Conservation (phyloP, 2,888 invertebrate genomes). For the Malacosoma neustria region DNA sequence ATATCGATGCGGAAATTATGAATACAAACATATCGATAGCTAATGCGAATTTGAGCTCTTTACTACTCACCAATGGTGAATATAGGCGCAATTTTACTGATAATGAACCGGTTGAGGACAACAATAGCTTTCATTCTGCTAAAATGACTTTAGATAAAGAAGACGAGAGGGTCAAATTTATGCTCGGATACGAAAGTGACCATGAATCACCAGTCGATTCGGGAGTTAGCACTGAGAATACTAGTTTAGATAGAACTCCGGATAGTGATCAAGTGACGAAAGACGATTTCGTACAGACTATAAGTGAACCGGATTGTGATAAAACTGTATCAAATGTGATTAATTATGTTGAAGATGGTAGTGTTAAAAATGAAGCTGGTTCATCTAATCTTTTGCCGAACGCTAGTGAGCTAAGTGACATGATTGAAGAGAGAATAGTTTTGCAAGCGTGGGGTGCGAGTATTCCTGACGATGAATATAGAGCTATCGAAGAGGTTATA, state of each 20-base stretch:
- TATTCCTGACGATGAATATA: constrained; percentile 34
- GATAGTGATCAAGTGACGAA: constrained; percentile 70
- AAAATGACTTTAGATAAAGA: constrained; percentile 40
- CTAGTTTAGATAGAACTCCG: constrained; percentile 79
- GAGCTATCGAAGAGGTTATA: constrained; percentile 49
- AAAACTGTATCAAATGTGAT: constrained; percentile 48
- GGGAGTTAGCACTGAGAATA: constrained; percentile 83
- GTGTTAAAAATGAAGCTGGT: constrained; percentile 54
- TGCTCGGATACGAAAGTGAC: constrained; percentile 66
- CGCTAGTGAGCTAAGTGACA: no score
- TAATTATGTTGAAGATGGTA: constrained; percentile 46
- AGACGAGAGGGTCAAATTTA: constrained; percentile 56
- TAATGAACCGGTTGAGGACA: constrained; percentile 33
- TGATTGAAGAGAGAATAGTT: constrained; percentile 23
- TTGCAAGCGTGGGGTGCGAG: constrained; percentile 40
- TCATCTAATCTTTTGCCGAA: no score
- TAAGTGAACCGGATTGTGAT: not conserved
- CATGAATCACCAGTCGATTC: constrained; percentile 75
- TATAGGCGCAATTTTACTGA: constrained; percentile 47
- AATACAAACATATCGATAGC: constrained; percentile 77
- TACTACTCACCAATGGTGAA: constrained; percentile 69
- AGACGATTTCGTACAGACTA: no score
- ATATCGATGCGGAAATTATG: constrained; percentile 52
- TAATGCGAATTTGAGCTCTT: constrained; percentile 76
- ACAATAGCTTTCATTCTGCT: constrained; percentile 49